These are phyloP conservation scores for Phymastichus coffea DNA, from an alignment of 1,140 invertebrate genomes.

Conservation along the genomic window DNA sequence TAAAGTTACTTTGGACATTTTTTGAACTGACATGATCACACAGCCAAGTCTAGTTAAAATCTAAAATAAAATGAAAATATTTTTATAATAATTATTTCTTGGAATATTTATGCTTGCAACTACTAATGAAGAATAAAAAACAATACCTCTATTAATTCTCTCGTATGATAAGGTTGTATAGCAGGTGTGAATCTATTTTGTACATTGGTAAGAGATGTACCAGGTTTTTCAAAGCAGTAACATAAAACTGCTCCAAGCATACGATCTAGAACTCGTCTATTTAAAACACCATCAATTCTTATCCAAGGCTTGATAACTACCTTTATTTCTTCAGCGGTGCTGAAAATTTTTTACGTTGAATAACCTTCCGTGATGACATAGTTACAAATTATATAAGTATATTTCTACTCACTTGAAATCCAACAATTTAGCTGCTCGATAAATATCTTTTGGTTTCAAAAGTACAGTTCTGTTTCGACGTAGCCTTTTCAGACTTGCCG, in stretches of 20 bases:
- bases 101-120: slow-evolving; percentile 29
- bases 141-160: slow-evolving; percentile 56
- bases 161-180: slow-evolving; percentile 56
- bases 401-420: slow-evolving; percentile 42
- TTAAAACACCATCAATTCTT: slow-evolving; percentile 71
- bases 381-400: background rate
- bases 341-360: slow-evolving; percentile 31
- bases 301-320: slow-evolving; percentile 69
- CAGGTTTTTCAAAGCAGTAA: slow-evolving; percentile 64
- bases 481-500: slow-evolving; percentile 23
- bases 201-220: slow-evolving; percentile 57
- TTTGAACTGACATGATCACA: slow-evolving; percentile 41
- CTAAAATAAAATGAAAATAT: slow-evolving; percentile 38
- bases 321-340: slow-evolving; percentile 49
- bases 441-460: slow-evolving; percentile 45
- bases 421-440: slow-evolving; percentile 43
- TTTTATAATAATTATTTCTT: background rate
- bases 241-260: slow-evolving; percentile 68
- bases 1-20: slow-evolving; percentile 40
- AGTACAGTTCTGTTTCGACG: slow-evolving; percentile 35
- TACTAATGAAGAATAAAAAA: slow-evolving; percentile 11
- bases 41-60: slow-evolving; percentile 52
- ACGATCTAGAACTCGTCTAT: slow-evolving; percentile 67
- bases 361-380: background rate
- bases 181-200: slow-evolving; percentile 59